Conservation (phyloP, 2,113 vertebrate species). For the Crotalus tigris region DNA sequence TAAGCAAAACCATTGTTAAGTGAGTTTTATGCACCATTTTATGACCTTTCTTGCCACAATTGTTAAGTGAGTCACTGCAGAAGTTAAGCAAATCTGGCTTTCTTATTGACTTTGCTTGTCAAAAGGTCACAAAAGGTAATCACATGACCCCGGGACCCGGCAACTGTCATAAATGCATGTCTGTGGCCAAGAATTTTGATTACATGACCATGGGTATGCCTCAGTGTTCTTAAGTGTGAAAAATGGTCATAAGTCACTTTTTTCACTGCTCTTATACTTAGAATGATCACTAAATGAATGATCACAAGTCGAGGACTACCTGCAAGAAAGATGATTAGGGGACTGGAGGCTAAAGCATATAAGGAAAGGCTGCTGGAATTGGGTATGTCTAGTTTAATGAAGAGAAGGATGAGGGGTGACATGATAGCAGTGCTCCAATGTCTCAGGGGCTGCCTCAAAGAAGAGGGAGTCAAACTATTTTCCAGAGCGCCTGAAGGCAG, state of each 20-base stretch:
- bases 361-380: too few species aligned
- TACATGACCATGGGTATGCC: neutral
- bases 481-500: too few species aligned
- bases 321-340: neutral
- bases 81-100: neutral
- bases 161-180: neutral
- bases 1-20: too few species aligned
- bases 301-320: neutral
- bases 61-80: neutral
- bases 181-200: neutral
- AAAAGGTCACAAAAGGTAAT: neutral
- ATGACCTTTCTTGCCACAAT: neutral
- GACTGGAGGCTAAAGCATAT: too few species aligned
- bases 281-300: neutral
- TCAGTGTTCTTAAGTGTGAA: neutral
- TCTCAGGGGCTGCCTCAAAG: too few species aligned
- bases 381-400: too few species aligned
- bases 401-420: too few species aligned
- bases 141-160: neutral
- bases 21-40: too few species aligned
- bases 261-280: neutral
- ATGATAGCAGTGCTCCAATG: too few species aligned
- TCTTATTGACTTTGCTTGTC: neutral
- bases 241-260: neutral
- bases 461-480: too few species aligned